Percentiles rank a stretch among this genome's conserved stretches.
These are phyloP conservation scores for Tetranychus cinnabarinus DNA, from an alignment of 1,140 invertebrate species.

Conservation along the genomic window DNA sequence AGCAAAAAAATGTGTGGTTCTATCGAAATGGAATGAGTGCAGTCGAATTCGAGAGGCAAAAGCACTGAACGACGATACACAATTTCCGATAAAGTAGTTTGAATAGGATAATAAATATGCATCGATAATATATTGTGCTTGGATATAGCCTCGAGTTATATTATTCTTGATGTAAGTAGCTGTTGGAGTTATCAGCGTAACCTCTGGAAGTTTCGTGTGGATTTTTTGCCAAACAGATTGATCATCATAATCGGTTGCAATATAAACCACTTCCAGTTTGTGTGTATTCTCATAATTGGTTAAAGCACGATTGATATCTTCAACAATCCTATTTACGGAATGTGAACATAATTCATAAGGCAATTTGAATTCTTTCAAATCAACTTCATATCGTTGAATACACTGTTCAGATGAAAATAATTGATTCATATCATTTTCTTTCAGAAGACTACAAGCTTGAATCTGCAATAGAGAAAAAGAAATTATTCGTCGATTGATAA, in stretches of 20 bases:
- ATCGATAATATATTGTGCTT: constrained; percentile 26
- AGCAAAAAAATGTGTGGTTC: neutral
- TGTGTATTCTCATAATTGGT: constrained; percentile 12
- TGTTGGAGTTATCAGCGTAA: constrained; percentile 4
- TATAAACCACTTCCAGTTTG: neutral
- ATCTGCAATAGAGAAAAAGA: no score
- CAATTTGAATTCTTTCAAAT: constrained; percentile 42
- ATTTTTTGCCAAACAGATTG: constrained; percentile 1
- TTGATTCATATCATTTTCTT: constrained; percentile 33
- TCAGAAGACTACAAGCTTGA: constrained; percentile 71
- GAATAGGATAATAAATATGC: constrained; percentile 63
- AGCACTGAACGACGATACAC: constrained; percentile 79
- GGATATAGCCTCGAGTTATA: neutral
- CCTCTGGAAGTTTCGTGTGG: neutral
- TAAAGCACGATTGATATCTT: constrained; percentile 23
- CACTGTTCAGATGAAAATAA: constrained; percentile 91
- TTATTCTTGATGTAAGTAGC: neutral
- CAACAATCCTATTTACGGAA: constrained; percentile 35
- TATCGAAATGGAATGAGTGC: neutral
- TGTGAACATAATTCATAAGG: constrained; percentile 54
- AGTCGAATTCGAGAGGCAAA: constrained; percentile 33
- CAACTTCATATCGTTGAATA: constrained; percentile 24
- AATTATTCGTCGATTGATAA: no score
- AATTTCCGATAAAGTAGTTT: constrained; percentile 91
- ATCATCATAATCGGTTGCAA: constrained; percentile 9